A percentile compares a stretch with the other conserved stretches of the same genome.
phyloP scores from a whole-genome alignment of 2,888 invertebrate genomes.

The Papilio gigon region DNA sequence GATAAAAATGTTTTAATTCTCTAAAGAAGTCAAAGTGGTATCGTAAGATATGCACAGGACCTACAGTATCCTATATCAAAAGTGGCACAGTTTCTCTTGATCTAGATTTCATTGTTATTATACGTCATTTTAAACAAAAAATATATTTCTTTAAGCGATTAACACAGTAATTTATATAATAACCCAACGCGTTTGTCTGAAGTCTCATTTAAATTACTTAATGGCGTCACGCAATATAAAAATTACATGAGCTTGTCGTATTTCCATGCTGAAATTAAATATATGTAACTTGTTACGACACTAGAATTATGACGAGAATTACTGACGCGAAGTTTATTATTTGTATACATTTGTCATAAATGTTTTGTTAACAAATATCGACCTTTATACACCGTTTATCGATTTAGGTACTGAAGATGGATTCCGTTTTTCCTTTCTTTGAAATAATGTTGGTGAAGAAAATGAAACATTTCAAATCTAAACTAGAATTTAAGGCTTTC shows the following conservation, averaged over 20 bases:
- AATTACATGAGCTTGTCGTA: conserved; percentile 59
- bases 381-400: neutral
- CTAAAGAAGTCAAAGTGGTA: neutral
- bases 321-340: neutral
- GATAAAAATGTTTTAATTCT: neutral
- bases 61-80: conserved; percentile 14
- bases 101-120: conserved; percentile 12
- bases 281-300: conserved; percentile 35
- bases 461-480: no score
- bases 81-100: conserved; percentile 9
- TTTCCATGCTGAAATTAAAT: conserved; percentile 38
- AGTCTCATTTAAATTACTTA: conserved; percentile 51
- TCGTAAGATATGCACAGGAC: conserved; percentile 8
- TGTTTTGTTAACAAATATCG: neutral
- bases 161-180: conserved; percentile 39
- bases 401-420: neutral
- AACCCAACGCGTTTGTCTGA: conserved; percentile 21
- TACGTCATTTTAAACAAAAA: conserved; percentile 1
- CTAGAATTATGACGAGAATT: neutral
- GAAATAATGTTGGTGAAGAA: no score
- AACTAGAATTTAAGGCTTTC: no score
- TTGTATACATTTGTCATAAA: neutral
- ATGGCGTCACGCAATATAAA: conserved; percentile 59
- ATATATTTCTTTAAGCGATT: conserved; percentile 24
- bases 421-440: no score